phyloP scores from a whole-genome alignment of 2,113 vertebrate species.

The Brachyhypopomus gauderio region DNA sequence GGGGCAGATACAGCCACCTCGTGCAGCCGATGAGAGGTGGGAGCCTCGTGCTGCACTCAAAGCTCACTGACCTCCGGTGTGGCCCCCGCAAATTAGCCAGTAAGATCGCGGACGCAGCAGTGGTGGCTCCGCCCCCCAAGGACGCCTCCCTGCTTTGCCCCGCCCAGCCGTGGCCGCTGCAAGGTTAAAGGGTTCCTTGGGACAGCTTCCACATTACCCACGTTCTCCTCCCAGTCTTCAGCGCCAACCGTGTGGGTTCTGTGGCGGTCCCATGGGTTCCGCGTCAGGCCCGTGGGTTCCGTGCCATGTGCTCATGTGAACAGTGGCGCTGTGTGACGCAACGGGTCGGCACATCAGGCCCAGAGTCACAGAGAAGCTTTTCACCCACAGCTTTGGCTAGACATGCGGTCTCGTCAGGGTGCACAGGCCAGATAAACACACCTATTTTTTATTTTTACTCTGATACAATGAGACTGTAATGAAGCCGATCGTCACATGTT shows the following conservation, averaged over 20 bases:
- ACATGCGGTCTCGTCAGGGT: not conserved
- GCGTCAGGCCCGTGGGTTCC: not conserved
- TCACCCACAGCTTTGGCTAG: not conserved
- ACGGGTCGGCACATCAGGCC: not conserved
- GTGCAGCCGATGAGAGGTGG: not conserved
- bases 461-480: no score
- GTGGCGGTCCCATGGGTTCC: no score
- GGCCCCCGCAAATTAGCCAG: no score
- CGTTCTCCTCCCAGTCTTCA: conserved; percentile 49
- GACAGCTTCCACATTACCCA: conserved; percentile 57
- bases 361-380: not conserved
- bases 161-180: conserved; percentile 39
- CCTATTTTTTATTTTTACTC: not conserved
- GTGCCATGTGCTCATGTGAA: conserved; percentile 29
- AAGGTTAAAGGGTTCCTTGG: conserved; percentile 30
- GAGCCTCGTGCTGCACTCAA: not conserved
- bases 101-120: no score
- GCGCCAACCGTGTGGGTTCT: no score
- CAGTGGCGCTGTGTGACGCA: conserved; percentile 15
- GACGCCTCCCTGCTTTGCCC: conserved; percentile 21
- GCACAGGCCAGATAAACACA: not conserved
- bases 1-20: not conserved
- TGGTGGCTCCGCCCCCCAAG: not conserved
- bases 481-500: no score
- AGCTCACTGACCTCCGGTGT: not conserved